Evolutionary conservation across 2,888 invertebrate species (phyloP), one percentile per base, ranked within the genome.

Genomic region (Hoplodrina ambigua): DNA sequence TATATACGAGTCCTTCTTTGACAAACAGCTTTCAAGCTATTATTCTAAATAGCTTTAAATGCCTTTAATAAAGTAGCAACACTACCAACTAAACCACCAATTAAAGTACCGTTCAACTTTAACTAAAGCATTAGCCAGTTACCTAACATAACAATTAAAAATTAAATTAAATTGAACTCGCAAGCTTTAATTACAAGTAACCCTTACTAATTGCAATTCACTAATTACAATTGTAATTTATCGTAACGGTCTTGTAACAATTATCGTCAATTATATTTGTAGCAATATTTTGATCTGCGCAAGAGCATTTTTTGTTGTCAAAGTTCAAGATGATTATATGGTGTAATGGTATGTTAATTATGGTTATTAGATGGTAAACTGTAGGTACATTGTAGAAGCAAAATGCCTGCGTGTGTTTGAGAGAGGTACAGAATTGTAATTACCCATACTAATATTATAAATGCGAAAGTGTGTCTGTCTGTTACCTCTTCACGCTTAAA

Each of bases 181-280:
- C 59, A 63, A 57, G 41, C 60, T 46, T 25, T 80, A 85, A 85
- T 83, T 80, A 83, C 60, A 58, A 46, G 60, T 71, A 64, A 65
- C 57, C 57, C 54, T 6, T 59, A 56, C 57, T 69, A 66, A 81
- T 80, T 83, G 78, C 64, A 78, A 80, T 78, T 80, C 74, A 81
- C 72, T 82, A 83, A 84, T 84, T 83, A 75, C 81, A 8, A 74
- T 59, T 75, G 70, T 78, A 81, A 78, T 70, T 69, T 72, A 75
- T 78, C 25, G 64, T 85, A 85, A 82, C 85, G 78, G 85, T 75
- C 46, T 64, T 75, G 46, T 64, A 59, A 75, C 66, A 75, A 76
- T 74, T 69, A 78, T 64, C 69, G 58, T 60, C 66, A 49, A 75
- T 75, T 78, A 61, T 20, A 72, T 56, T 52, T 57, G 63, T 59